Evolutionary conservation across 2,888 invertebrate species (phyloP).

Genomic region (Listrodromus nycthemerus): DNA sequence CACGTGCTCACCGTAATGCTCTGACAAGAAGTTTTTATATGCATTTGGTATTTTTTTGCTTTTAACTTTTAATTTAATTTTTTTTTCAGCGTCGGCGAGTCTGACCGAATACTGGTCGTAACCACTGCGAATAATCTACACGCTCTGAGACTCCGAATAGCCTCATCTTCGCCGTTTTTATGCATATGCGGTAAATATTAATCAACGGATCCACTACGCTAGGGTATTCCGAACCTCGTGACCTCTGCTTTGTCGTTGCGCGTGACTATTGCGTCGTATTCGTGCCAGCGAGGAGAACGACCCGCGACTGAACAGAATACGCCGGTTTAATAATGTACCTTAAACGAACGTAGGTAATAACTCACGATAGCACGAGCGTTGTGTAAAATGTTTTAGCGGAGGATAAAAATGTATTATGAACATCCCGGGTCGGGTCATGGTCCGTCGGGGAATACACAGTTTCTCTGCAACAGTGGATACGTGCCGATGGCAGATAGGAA

Average conservation of each 20-base stretch:
- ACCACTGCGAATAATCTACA: constrained; percentile 20
- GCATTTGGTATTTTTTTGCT: background rate
- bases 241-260: background rate
- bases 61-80: background rate
- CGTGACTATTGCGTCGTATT: background rate
- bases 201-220: background rate
- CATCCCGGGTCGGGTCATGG: constrained; percentile 14
- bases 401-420: constrained; percentile 13
- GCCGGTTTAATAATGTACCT: background rate
- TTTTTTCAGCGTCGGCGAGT: background rate
- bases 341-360: background rate
- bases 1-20: background rate
- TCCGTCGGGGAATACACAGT: constrained; percentile 53
- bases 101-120: constrained; percentile 14
- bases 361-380: background rate
- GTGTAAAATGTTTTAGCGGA: background rate
- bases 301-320: background rate
- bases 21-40: constrained; percentile 2
- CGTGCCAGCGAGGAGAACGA: background rate
- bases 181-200: constrained; percentile 30
- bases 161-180: constrained; percentile 13
- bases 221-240: background rate
- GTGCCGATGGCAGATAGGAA: constrained; percentile 21
- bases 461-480: background rate
- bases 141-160: background rate